These are phyloP conservation scores for Danio jaintianensis DNA, from an alignment of 2,797 vertebrate genomes.

Conservation along the genomic window DNA sequence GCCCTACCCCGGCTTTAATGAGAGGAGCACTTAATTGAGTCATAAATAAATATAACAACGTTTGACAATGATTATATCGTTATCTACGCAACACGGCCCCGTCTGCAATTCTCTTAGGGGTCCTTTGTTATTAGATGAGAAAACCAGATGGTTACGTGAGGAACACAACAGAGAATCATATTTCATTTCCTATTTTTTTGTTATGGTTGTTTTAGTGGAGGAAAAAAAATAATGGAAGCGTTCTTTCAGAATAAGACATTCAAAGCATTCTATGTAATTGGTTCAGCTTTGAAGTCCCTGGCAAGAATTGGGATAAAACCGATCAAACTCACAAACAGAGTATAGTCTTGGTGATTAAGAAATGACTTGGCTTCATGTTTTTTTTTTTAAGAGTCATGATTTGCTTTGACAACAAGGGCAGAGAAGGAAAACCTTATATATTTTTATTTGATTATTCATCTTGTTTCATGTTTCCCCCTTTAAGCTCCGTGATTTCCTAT, in stretches of 20 bases:
- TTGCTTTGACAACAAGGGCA: slow-evolving; percentile 71
- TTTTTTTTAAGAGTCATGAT: slow-evolving; percentile 64
- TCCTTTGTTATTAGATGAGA: slow-evolving; percentile 75
- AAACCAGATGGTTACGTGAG: slow-evolving; percentile 75
- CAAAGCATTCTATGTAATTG: slow-evolving; percentile 75
- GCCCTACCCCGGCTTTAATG: slow-evolving; percentile 28
- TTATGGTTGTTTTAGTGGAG: slow-evolving; percentile 72
- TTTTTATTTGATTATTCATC: slow-evolving; percentile 75
- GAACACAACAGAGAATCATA: slow-evolving; percentile 70
- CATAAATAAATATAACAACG: slow-evolving; percentile 74
- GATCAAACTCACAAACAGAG: slow-evolving; percentile 60
- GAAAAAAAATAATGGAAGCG: slow-evolving; percentile 72
- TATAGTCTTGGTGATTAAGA: slow-evolving; percentile 62
- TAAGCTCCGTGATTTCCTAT: slow-evolving; percentile 55
- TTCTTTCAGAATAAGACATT: slow-evolving; percentile 72
- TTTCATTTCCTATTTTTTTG: slow-evolving; percentile 76
- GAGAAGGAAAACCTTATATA: slow-evolving; percentile 64
- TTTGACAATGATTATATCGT: slow-evolving; percentile 80
- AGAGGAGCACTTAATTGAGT: slow-evolving; percentile 76
- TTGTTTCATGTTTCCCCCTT: slow-evolving; percentile 65
- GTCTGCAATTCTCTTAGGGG: slow-evolving; percentile 73
- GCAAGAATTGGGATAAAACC: slow-evolving; percentile 61
- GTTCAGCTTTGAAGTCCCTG: slow-evolving; percentile 71
- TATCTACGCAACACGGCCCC: slow-evolving; percentile 72
- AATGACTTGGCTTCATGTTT: slow-evolving; percentile 65